Percentiles rank a stretch among this genome's conserved stretches.
Conservation (phyloP, 2,113 vertebrate genomes). For the Ptyas mucosa region DNA sequence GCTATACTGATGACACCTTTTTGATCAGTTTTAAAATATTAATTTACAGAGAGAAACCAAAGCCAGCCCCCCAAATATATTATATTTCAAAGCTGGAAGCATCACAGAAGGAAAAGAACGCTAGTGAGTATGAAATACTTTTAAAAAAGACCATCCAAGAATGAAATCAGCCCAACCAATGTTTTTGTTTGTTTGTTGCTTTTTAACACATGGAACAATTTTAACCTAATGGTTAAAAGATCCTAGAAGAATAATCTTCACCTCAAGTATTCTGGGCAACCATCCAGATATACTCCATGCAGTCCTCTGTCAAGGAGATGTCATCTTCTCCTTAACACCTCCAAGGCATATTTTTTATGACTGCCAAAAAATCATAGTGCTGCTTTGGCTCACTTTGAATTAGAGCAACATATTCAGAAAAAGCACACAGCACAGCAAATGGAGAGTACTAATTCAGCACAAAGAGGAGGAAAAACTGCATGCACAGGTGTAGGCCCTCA, state of each 20-base stretch:
- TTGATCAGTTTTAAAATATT: constrained; percentile 24
- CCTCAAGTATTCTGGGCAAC: background rate
- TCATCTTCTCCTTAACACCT: background rate
- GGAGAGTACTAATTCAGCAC: background rate
- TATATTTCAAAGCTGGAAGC: background rate
- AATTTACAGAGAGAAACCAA: background rate
- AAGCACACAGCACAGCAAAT: background rate
- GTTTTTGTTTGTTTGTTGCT: background rate
- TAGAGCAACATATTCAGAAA: background rate
- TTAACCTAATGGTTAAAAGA: background rate
- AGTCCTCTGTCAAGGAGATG: background rate
- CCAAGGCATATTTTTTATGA: background rate
- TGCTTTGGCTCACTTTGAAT: background rate
- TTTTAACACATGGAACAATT: background rate
- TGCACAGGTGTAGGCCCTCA: background rate
- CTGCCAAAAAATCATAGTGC: background rate
- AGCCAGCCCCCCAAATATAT: background rate
- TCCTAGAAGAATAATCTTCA: background rate
- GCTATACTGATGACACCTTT: background rate
- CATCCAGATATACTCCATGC: background rate
- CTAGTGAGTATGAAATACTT: background rate
- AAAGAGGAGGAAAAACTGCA: background rate
- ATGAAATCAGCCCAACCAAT: background rate
- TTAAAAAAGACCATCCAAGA: background rate
- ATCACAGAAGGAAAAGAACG: background rate